A percentile compares a stretch with the other conserved stretches of the same genome.
Conservation (phyloP, 92 coral and sea anemone species). For the Plumapathes pennacea region DNA sequence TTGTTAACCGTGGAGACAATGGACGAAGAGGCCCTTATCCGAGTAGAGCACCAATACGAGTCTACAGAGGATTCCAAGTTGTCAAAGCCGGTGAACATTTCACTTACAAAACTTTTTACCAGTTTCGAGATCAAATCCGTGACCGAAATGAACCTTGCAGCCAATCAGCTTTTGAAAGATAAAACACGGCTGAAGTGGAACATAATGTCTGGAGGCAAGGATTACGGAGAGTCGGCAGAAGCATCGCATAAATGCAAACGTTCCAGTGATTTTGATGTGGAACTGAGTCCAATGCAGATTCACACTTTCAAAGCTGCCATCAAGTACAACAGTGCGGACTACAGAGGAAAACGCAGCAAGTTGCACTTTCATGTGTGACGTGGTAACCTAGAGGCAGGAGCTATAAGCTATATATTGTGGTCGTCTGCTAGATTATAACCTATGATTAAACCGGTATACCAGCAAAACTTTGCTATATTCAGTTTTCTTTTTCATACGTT, state of each 20-base stretch:
- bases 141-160: conserved; percentile 86
- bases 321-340: no score
- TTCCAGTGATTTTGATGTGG: conserved; percentile 46
- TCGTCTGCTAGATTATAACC: no score
- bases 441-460: no score
- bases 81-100: conserved; percentile 75
- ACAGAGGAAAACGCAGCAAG: no score
- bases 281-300: conserved; percentile 89
- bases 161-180: conserved; percentile 74
- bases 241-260: conserved; percentile 8
- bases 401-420: no score
- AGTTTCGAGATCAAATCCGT: conserved; percentile 71
- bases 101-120: conserved; percentile 70
- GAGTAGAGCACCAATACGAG: conserved; percentile 95
- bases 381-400: no score
- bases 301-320: conserved; percentile 79
- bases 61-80: conserved; percentile 83
- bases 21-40: conserved; percentile 63
- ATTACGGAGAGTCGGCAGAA: no score
- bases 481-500: no score
- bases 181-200: conserved; percentile 78
- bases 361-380: no score
- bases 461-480: no score
- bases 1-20: conserved; percentile 83
- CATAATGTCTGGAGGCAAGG: conserved; percentile 41